phyloP scores from a whole-genome alignment of 2,797 vertebrate genomes.

The Micropoecilia bifurca region DNA sequence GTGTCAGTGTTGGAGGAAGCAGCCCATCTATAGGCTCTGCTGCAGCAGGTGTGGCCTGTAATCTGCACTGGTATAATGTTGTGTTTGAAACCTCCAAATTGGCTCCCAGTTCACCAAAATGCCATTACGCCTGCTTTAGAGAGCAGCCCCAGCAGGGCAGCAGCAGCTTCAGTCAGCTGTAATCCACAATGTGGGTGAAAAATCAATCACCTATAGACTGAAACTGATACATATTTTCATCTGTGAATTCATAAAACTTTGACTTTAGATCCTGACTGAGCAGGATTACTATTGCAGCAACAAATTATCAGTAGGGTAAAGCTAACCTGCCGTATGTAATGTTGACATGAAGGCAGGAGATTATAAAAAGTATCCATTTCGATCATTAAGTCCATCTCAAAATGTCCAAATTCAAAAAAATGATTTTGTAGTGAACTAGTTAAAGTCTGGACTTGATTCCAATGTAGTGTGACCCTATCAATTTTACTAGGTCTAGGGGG shows the following conservation, averaged over 20 bases:
- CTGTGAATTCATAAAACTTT: background rate
- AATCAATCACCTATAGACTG: background rate
- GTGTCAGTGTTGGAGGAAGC: slow-evolving; percentile 13
- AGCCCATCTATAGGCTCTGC: slow-evolving; percentile 11
- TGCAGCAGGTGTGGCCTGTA: slow-evolving; percentile 63
- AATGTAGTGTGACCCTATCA: too few species aligned
- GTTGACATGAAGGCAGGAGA: too few species aligned
- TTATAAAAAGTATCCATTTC: background rate
- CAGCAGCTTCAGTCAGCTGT: background rate
- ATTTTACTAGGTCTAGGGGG: too few species aligned
- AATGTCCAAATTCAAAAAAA: too few species aligned
- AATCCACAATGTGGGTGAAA: background rate
- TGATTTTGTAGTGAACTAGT: too few species aligned
- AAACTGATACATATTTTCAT: background rate
- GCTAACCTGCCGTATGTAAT: background rate
- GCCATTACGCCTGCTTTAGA: slow-evolving; percentile 65
- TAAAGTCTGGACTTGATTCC: too few species aligned
- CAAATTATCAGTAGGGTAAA: too few species aligned
- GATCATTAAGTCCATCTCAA: too few species aligned
- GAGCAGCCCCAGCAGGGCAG: slow-evolving; percentile 7
- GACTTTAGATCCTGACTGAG: background rate
- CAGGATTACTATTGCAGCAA: too few species aligned
- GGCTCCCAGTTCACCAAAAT: slow-evolving; percentile 66
- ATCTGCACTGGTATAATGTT: slow-evolving; percentile 71
- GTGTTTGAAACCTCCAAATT: slow-evolving; percentile 77